Evolutionary conservation across 2,888 invertebrate species (phyloP), one percentile per base, ranked within the genome.

Genomic region (Trachelus stipa): DNA sequence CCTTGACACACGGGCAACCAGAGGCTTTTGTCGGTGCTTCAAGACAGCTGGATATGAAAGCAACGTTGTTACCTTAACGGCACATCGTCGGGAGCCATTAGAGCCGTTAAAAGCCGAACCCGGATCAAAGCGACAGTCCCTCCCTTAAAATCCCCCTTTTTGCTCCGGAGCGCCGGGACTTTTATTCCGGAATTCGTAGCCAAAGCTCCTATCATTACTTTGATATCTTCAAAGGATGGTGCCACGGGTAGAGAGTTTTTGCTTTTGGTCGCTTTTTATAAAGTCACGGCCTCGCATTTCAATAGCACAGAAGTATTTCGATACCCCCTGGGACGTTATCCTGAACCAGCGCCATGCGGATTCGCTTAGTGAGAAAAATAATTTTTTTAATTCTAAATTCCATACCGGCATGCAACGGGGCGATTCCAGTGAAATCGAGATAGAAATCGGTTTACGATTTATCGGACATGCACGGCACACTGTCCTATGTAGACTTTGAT

Each of bases 1-100:
- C 71, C 71, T 31, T 34, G 71, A 71, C 71, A 71, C 34, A 31
- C 71, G 31, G 31, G 31, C 71, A 12, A 23, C 56, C 33, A 12
- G 71, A 33, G 33, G 31, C 71, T 71, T 71, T 71, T 71, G 71
- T 71, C 71, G 71, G 71, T 34, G 71, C 33, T 71, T 31, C 31
- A 34, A 71, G 71, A 71, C 71, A 71, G 71, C 71, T 71, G 71
- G 71, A 71, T 71, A 71, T 71, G 71, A 71, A 71, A 71, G 71
- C 71, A 34, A 71, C 71, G 71, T 71, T 71, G 71, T 71, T 71
- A 71, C 71, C 71, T 71, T 71, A 71, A 71, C 71, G 71, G 71
- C 71, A 34, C 34, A 71, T 71, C 71, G 71, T 71, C 34, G 71
- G 71, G 31, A 71, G 71, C 34, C 71, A 71, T 71, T 71, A 34